Base-by-base conservation (phyloP, 2,797 vertebrate genomes). In the Simalia tracyae region DNA sequence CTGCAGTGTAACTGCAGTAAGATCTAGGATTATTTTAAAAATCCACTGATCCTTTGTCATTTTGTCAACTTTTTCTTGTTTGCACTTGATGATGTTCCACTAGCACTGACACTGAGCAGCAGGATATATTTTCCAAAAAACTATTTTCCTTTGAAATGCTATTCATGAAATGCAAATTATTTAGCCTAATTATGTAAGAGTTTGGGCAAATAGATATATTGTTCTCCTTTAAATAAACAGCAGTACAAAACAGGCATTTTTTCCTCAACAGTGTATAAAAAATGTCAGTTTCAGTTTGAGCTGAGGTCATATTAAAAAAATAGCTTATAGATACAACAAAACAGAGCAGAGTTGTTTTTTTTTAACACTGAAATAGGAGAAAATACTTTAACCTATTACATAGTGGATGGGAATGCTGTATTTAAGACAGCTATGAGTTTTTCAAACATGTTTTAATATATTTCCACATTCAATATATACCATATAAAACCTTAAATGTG, bases 401-500 rank as follows among this genome's bases (percentile, higher is more conserved):
- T 92, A 89, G 59, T 28, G 64, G 31, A 57, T 42, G 15, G 8
- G 22, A 50, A 84, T 10, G 9, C 11, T 64, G 24, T 14, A 63
- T 64, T 56, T 88, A 6, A 57, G 84, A 89, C 15, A 86, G n/a
- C 31, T 84, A 50, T 22, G 46, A 14, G 5, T 46, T 24, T 42
- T 76, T 81, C 5, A 91, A 26, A 59, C 46, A 93, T 2, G 57
- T 24, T 84, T 85, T 1, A 81, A 50, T 90, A 91, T 42, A 92
- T 95, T 93, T 91, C 68, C 5, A 91, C 86, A 64, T 89, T 28
- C 50, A 42, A 76, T 91, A 84, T 89, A 59, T 17, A 61, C 42
- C 42, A 57, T 88, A 0, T 86, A 93, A 94, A 93, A 0, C 11
- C 84, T 86, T 93, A 59, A 87, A 87, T 22, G 19, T n/a, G 46